These are phyloP conservation scores for Archips crataeganus DNA, from an alignment of 2,888 invertebrate genomes.

Conservation along the genomic window DNA sequence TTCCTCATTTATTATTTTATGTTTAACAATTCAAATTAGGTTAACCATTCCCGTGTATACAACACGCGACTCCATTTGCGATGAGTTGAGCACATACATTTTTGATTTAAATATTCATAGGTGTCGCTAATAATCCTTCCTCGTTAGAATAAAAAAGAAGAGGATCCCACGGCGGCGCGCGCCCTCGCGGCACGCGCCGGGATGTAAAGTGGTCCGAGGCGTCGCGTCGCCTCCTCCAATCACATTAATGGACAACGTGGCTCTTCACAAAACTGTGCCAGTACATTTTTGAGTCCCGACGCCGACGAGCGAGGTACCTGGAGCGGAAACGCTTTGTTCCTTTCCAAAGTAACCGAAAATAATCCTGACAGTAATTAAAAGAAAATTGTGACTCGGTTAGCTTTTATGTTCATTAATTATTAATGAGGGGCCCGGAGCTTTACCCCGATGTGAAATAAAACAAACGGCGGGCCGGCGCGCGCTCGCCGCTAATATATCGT, in stretches of 20 bases:
- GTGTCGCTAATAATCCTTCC: background rate
- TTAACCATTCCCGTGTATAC: background rate
- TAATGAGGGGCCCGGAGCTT: constrained; percentile 8
- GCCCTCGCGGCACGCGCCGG: background rate
- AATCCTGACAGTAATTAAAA: constrained; percentile 26
- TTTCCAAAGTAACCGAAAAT: constrained; percentile 1
- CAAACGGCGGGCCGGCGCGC: constrained; percentile 3
- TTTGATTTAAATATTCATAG: background rate
- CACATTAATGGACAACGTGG: constrained; percentile 14
- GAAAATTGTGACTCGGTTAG: constrained; percentile 11
- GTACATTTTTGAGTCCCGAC: constrained; percentile 4
- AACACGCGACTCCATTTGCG: constrained; percentile 4
- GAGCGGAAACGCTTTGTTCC: constrained; percentile 16
- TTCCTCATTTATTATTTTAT: constrained; percentile 10
- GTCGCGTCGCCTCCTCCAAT: background rate
- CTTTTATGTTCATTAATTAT: constrained; percentile 25
- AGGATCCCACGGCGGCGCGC: background rate
- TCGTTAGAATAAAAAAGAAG: background rate
- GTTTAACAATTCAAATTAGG: constrained; percentile 14
- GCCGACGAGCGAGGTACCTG: background rate
- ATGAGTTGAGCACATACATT: background rate
- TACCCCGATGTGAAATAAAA: constrained; percentile 14
- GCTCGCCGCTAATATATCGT: constrained; percentile 5
- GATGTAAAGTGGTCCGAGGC: background rate
- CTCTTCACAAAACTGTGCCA: constrained; percentile 7